A percentile compares a stretch with the other conserved stretches of the same genome.
Evolutionary conservation across 2,888 invertebrate genomes (phyloP).

Genomic region (Vandiemenella viatica): DNA sequence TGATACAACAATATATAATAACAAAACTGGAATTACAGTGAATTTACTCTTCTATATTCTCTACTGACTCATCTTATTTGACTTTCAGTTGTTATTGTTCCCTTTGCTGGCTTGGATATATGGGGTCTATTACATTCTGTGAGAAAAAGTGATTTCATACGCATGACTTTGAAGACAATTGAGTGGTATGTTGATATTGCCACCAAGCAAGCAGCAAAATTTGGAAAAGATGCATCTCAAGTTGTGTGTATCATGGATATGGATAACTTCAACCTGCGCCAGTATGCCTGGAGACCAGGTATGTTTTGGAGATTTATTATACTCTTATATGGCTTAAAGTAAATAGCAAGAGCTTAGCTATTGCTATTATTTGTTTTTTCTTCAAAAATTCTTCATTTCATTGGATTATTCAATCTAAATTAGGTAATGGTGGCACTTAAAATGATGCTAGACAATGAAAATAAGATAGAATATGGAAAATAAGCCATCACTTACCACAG

Average conservation of each 20-base stretch:
- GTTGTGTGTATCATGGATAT: constrained; percentile 59
- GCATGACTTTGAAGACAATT: constrained; percentile 43
- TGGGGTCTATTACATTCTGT: constrained; percentile 64
- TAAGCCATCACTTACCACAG: too few species aligned
- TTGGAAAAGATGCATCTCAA: constrained; percentile 49
- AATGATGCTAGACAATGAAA: too few species aligned
- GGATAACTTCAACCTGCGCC: constrained; percentile 59
- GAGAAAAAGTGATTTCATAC: constrained; percentile 54
- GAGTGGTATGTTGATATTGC: constrained; percentile 49
- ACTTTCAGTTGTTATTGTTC: constrained; percentile 54
- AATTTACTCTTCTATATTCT: too few species aligned
- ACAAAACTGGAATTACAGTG: too few species aligned
- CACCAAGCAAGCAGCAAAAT: constrained; percentile 40
- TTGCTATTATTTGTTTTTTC: too few species aligned
- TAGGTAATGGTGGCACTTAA: too few species aligned
- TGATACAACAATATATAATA: too few species aligned
- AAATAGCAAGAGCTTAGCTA: neutral
- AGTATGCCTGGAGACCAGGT: constrained; percentile 78
- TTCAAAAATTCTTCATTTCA: too few species aligned
- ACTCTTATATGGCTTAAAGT: neutral
- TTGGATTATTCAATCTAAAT: too few species aligned
- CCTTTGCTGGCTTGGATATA: constrained; percentile 66
- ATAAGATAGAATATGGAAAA: too few species aligned
- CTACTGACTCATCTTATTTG: too few species aligned
- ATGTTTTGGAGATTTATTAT: too few species aligned